Evolutionary conservation across 2,888 invertebrate species (phyloP), one percentile per base, ranked within the genome.

Genomic region (Sesia apiformis): DNA sequence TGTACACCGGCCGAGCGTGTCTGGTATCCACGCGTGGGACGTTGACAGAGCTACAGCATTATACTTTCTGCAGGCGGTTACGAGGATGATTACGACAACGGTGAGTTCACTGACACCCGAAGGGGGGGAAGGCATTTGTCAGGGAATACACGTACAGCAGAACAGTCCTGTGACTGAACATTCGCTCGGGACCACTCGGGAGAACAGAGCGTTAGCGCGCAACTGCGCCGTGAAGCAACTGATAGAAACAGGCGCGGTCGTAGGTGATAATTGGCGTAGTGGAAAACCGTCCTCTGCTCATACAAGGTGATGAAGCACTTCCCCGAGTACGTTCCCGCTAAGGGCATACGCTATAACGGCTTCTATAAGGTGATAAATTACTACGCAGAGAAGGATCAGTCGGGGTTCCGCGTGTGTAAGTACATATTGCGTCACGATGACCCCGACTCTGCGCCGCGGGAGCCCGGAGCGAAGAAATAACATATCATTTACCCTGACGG

Each of bases 351-450:
- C 6, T 49, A 53, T 4, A 96, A 97, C 70, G 96, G 96, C 0
- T 92, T 96, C 53, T 97, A 96, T 78, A 96, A 96, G 84, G 93
- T 97, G 0, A 94, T 95, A 0, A 95, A 94, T 65, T 96, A 96
- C 72, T 96, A 94, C 81, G 94, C 94, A 0, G 93, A 94, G 72
- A 93, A 90, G 56, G 96, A 95, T 0, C 90, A 93, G 66, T 94
- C 95, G 3, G 96, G 96, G 0, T 95, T 92, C 71, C 85, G 91
- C 5, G 94, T 96, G 40, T 96, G 96, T 96, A 92, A 94, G 57
- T 97, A 94, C 73, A 72, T 94, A 42, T 72, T 97, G 57, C 84
- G 93, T 51, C 84, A 96, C 53, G 96, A 96, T 73, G 96, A 97
- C 78, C 92, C 93, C 0, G 81, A 70, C 3, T 94, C 95, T 0